Conservation (phyloP, 2,113 vertebrate species). For the Herpailurus yagouaroundi region DNA sequence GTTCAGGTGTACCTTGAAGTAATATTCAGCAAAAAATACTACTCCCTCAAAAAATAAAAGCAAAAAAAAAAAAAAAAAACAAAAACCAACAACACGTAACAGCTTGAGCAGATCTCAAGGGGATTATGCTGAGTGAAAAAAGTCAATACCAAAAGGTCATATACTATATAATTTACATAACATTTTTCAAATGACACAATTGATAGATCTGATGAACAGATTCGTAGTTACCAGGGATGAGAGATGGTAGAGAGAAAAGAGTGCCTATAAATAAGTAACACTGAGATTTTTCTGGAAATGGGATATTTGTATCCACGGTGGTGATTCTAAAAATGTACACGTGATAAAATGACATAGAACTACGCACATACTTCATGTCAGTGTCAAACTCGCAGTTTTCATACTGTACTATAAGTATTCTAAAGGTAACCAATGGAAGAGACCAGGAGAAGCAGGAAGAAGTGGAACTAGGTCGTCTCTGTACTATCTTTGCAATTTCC, state of each 20-base stretch:
- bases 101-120: not conserved
- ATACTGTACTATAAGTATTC: not conserved
- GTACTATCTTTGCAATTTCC: not conserved
- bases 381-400: not conserved
- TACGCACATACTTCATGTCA: not conserved
- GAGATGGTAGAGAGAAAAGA: not conserved
- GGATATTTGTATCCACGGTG: not conserved
- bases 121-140: not conserved
- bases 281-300: not conserved
- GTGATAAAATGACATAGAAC: not conserved
- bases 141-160: not conserved
- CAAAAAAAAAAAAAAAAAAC: too few relatives aligned
- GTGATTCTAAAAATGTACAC: not conserved
- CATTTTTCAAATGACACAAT: not conserved
- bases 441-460: not conserved
- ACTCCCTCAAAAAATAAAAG: too few relatives aligned
- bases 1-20: not conserved
- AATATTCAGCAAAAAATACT: not conserved
- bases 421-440: not conserved
- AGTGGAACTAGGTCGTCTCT: not conserved
- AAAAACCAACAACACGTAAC: not conserved
- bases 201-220: not conserved
- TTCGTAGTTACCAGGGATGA: not conserved
- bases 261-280: not conserved
- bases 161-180: not conserved